Evolutionary conservation across 2,113 vertebrate species (phyloP), one percentile per base, ranked within the genome.

Genomic region (Saimiri boliviensis): DNA sequence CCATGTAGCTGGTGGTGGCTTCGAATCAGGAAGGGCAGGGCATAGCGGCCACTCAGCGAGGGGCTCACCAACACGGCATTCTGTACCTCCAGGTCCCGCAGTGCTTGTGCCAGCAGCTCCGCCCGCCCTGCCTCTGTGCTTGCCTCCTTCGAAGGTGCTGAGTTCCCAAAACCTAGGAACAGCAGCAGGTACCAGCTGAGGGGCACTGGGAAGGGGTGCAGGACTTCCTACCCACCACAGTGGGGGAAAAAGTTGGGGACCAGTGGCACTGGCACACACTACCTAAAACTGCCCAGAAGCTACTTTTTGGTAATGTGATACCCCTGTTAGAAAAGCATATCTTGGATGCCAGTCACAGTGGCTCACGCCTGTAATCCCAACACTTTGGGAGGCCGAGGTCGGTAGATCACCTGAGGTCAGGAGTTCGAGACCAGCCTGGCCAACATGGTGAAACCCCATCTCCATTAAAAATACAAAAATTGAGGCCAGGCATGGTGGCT

Each of bases 21-120:
- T 6, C 96, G 98, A 98, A 99, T 98, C 74, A 99, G 99, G 97
- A 99, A 99, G 8, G 99, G 99, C 94, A 99, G 96, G 63, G 99
- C 98, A 93, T 99, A 99, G 94, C 98, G 99, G 54, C 99, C 99
- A 0, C 99, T 99, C 99, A 99, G 99, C 0, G 99, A 99, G 0
- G 99, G 99, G 97, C 99, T 99, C 98, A 99, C 54, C 3, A 99
- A 97, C 79, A 99, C 99, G 0, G 99, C 98, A 5, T 98, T 98
- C 71, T 77, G 98, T 54, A 99, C 97, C 10, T 98, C 96, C 98
- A 99, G 97, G 30, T 99, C 98, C 96, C 98, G 99, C 91, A 99
- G 98, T 93, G 99, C 98, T 4, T 49, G 98, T 25, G 98, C 98
- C 73, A 99, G 98, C 56, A 99, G 99, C 79, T 98, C 98, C 5